A percentile compares a stretch with the other conserved stretches of the same genome.
phyloP scores from a whole-genome alignment of 2,888 invertebrate genomes.

The Phlogophora meticulosa region DNA sequence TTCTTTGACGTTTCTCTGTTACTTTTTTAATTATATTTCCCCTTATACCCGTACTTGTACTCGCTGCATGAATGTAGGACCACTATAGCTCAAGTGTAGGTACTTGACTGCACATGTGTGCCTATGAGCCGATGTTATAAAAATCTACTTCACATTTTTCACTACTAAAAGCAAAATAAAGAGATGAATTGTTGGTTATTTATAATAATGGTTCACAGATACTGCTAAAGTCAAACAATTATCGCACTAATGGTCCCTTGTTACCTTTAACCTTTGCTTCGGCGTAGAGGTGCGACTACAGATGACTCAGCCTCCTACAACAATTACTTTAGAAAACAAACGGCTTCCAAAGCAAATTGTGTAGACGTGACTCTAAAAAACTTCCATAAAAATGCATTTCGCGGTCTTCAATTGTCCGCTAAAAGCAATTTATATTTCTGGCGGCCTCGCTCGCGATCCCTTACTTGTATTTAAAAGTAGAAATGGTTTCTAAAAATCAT shows the following conservation, averaged over 20 bases:
- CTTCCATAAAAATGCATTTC: conserved; percentile 57
- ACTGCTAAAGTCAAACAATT: conserved; percentile 29
- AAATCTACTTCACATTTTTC: conserved; percentile 6
- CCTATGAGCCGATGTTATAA: conserved; percentile 20
- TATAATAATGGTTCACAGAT: conserved; percentile 12
- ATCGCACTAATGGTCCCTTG: conserved; percentile 29
- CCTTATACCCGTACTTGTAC: conserved; percentile 2
- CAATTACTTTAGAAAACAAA: conserved; percentile 46
- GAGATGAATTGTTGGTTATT: conserved; percentile 24
- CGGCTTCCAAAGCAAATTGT: conserved; percentile 48
- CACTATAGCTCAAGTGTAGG: conserved; percentile 22
- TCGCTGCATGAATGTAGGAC: conserved; percentile 24
- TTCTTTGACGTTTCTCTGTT: conserved; percentile 13
- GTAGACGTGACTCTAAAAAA: conserved; percentile 49
- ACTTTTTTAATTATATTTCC: conserved; percentile 43
- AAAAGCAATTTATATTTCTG: conserved; percentile 64
- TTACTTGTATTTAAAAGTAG: conserved; percentile 60
- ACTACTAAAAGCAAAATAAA: conserved; percentile 10
- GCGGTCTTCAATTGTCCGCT: conserved; percentile 59
- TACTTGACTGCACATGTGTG: conserved; percentile 1
- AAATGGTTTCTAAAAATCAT: conserved; percentile 78
- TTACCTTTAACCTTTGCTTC: conserved; percentile 34
- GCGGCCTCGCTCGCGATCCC: conserved; percentile 46
- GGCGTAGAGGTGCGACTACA: conserved; percentile 15
- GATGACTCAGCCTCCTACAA: conserved; percentile 47